Base-by-base conservation (phyloP, 2,888 invertebrate species). In the Hypena proboscidalis region DNA sequence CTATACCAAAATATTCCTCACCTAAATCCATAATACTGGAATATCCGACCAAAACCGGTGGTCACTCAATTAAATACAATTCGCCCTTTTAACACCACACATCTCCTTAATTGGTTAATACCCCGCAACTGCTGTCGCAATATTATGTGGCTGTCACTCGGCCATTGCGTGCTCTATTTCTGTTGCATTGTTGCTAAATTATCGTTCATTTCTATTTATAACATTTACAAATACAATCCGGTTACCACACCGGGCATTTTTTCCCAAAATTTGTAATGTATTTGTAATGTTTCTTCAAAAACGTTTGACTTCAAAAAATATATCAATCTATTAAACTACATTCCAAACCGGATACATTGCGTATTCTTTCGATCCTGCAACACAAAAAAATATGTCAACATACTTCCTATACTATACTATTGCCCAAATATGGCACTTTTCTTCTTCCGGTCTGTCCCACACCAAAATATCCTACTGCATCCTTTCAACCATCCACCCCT, bases 61-160 rank as follows among this genome's bases (percentile, higher is more conserved):
- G 29, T 65, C 68, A 57, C 59, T 49, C 59, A 74, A 74, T 78
- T 78, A 77, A 72, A 67, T 60, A 43, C 67, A 74, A 78, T 77
- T 75, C 70, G 67, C 67, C 65, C 73, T 77, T 80, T 78, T 72
- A 63, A 60, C 54, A 40, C 53, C 37, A 66, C 63, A 56, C 54
- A 48, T 44, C 51, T 51, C 54, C 68, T 55, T 85, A 85, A 88
- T 87, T 82, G 82, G 70, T 74, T 80, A 83, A 84, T 81, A 69
- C 70, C 74, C 78, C 73, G 75, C 52, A 60, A 50, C 45, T 45
- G 37, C 53, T 63, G 58, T 53, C 72, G 64, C 64, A 69, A 72
- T 62, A 45, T 43, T 36, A 38, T 58, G 61, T 48, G 52, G 45
- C 33, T 58, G 67, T 55, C 83, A 82, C 74, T 75, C 76, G 66